Evolutionary conservation across 2,888 invertebrate genomes (phyloP), one percentile per base, ranked within the genome.

Genomic region (Erebia epiphron): DNA sequence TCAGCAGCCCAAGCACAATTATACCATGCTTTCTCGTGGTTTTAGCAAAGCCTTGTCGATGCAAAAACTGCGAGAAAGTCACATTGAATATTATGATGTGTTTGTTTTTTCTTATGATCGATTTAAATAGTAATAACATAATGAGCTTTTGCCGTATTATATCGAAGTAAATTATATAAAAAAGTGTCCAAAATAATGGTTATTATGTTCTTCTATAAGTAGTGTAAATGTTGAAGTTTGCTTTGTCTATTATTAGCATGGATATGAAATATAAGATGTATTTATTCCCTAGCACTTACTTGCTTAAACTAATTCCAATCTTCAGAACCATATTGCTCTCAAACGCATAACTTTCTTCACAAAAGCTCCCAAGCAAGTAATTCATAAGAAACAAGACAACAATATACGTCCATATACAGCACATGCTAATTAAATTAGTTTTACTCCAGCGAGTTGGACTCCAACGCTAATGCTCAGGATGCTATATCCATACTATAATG

Each of bases 401-500:
- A 68, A 73, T 68, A 67, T 50, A 71, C 64, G 61, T 68, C 65
- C 57, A 64, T 58, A 72, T 63, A 68, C 61, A 70, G 67, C 71
- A 70, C 69, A 69, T 70, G 68, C 69, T 71, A 73, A 76, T 73
- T 73, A 73, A 75, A 73, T 73, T 75, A 73, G 69, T 72, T 75
- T 73, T 75, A 72, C 69, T 72, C 68, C 61, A 75, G 75, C 69
- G 68, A 65, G 58, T 68, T 66, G 69, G 67, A 73, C 71, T 73
- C 70, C 72, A 66, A 69, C 73, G 67, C 75, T 73, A 73, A 74
- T 70, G 54, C 60, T 65, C 68, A 68, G 69, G 72, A 72, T 60
- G 68, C 58, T 70, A 65, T 74, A 58, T 68, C 68, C 70, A n/a
- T 73, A 68, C 61, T 68, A 73, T 62, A 68, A 50, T 60, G 65